phyloP scores from a whole-genome alignment of 2,888 invertebrate species.

The Elysia crispata region DNA sequence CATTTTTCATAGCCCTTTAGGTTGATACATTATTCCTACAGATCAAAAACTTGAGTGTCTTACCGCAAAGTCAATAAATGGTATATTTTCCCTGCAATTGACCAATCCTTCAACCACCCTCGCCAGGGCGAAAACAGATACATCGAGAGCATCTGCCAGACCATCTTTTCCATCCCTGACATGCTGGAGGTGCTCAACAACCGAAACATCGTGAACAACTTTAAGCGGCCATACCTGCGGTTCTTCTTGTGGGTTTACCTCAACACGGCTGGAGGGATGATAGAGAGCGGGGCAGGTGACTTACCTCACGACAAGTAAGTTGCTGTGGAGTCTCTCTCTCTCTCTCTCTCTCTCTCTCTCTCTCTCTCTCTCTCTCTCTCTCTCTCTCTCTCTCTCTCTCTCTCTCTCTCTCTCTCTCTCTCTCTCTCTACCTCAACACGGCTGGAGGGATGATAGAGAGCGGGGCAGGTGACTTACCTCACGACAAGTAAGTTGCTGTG shows the following conservation, averaged over 20 bases:
- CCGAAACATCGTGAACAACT: slow-evolving; percentile 66
- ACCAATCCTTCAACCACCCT: too few relatives aligned
- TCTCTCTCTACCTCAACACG: slow-evolving; percentile 57
- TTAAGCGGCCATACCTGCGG: slow-evolving; percentile 73
- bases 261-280: slow-evolving; percentile 75
- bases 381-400: background rate
- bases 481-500: slow-evolving; percentile 63
- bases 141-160: slow-evolving; percentile 77
- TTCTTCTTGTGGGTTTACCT: slow-evolving; percentile 76
- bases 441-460: slow-evolving; percentile 75
- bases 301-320: slow-evolving; percentile 72
- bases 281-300: slow-evolving; percentile 75
- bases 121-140: slow-evolving; percentile 77
- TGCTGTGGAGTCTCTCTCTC: too few relatives aligned
- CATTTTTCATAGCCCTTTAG: too few relatives aligned
- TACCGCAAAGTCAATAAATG: too few relatives aligned
- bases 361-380: background rate
- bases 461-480: slow-evolving; percentile 74
- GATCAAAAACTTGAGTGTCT: too few relatives aligned
- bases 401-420: background rate
- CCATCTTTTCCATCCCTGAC: slow-evolving; percentile 75
- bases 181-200: slow-evolving; percentile 73
- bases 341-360: background rate
- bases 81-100: too few relatives aligned
- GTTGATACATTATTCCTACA: too few relatives aligned